These are phyloP conservation scores for Paradisaea rubra DNA, from an alignment of 2,113 vertebrate species.

Conservation along the genomic window DNA sequence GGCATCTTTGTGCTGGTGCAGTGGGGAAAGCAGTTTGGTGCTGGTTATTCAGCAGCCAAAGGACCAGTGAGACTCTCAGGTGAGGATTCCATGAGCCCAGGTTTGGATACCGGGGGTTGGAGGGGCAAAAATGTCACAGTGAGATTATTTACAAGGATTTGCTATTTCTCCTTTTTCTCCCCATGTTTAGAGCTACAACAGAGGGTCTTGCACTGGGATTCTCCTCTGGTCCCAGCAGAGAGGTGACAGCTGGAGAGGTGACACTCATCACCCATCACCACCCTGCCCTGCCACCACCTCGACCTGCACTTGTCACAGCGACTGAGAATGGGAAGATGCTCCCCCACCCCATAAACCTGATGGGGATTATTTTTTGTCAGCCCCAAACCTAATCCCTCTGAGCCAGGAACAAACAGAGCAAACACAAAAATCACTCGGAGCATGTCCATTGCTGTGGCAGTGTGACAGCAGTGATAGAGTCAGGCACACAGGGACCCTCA, in stretches of 20 bases:
- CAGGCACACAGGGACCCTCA: neutral
- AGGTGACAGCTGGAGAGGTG: neutral
- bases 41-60: neutral
- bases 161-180: neutral
- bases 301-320: rapidly evolving
- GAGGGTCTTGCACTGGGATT: neutral
- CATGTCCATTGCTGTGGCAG: neutral
- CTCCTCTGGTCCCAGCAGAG: neutral
- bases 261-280: neutral
- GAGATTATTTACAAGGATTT: neutral
- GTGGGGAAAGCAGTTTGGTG: neutral
- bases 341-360: neutral
- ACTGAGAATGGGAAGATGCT: rapidly evolving
- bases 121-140: neutral
- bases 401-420: neutral
- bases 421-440: neutral
- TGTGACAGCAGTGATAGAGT: neutral
- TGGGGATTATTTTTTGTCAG: neutral
- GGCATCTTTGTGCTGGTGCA: neutral
- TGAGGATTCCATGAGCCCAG: neutral
- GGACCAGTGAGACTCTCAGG: rapidly evolving
- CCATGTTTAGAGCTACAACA: neutral
- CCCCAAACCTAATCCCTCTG: neutral
- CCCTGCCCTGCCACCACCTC: neutral
- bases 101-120: neutral